Base-by-base conservation (phyloP, 2,797 vertebrate species). In the Serranus cabrilla region DNA sequence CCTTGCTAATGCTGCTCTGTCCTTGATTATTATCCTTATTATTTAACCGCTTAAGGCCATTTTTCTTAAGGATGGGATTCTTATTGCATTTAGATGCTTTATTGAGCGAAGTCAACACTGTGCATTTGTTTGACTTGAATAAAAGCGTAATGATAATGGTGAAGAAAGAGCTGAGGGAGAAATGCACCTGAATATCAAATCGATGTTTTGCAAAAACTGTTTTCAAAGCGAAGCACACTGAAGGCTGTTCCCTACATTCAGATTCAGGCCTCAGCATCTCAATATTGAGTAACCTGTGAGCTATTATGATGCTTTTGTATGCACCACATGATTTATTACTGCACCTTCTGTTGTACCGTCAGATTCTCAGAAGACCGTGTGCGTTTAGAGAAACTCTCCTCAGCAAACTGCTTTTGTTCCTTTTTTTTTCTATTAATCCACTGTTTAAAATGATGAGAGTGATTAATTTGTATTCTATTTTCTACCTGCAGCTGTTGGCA, bases 11-110 rank as follows among this genome's bases (percentile, higher is more conserved):
- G 81, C 89, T 71, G 79, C 62, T 74, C 72, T 78, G 86, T 84
- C 85, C 89, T 92, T 87, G 87, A 86, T 91, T 80, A 74, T 84
- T 69, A 85, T 80, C 86, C 87, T 79, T 89, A 83, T 90, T 93
- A 88, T 87, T 87, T 84, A 79, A 78, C 76, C 56, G 84, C 89
- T 90, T 70, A 81, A 76, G 82, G 90, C 77, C 21, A 65, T 7
- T 79, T 87, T 75, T 72, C 50, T 72, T 77, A 52, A 81, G 59
- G 45, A 64, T 1, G 12, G 39, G 31, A 40, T 66, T 77, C 56
- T 63, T 43, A 70, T 31, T 74, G 34, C 40, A 23, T 59, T 71
- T 21, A 67, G 65, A 43, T 4, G 31, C 51, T 49, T 60, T 60
- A 75, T 52, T 27, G 78, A 74, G 71, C 68, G 10, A 27, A 57